Base-by-base conservation (phyloP, 2,797 vertebrate genomes). In the Mareca penelope region DNA sequence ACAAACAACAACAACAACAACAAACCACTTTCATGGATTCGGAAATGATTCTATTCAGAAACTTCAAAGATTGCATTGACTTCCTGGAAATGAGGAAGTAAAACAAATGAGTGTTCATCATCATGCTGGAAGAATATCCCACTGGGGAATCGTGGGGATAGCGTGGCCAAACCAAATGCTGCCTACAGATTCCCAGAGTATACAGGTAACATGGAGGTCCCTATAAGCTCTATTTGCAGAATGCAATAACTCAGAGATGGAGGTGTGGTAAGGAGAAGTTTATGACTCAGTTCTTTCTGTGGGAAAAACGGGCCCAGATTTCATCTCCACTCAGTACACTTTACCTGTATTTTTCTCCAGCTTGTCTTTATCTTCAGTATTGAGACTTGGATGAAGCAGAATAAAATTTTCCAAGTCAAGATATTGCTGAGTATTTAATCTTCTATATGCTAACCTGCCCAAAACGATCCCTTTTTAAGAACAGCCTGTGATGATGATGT, bases 231-330 rank as follows among this genome's bases (percentile, higher is more conserved):
- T 78, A 52, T 33, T 26, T 61, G 59, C 77, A 53, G 37, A 90
- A 53, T 18, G 2, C 9, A 26, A 2, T 10, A 39, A 48, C 31
- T 53, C 18, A 52, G 33, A 72, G 59, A 39, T 53, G 29, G 35
- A 80, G 23, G 3, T 19, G 17, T 10, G 4, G 9, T 59, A 52
- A 46, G 35, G 23, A 82, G 52, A 86, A 15, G 8, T 59, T 75
- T 76, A 28, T 39, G 53, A 56, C 24, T 71, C 71, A 44, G 1
- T 53, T 76, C 50, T 48, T 68, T 68, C 50, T 22, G 15, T 19
- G 5, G 44, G 28, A 83, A 50, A 48, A 59, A 52, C 0, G 0
- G 29, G 12, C 9, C 72, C 33, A 35, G 42, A 35, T 39, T 59
- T 33, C 67, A 7, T 21, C 44, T 72, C 13, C 33, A 68, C 50